A percentile compares a stretch with the other conserved stretches of the same genome.
These are phyloP conservation scores for Tetanocera ferruginea DNA, from an alignment of 2,888 invertebrate species.

Conservation along the genomic window DNA sequence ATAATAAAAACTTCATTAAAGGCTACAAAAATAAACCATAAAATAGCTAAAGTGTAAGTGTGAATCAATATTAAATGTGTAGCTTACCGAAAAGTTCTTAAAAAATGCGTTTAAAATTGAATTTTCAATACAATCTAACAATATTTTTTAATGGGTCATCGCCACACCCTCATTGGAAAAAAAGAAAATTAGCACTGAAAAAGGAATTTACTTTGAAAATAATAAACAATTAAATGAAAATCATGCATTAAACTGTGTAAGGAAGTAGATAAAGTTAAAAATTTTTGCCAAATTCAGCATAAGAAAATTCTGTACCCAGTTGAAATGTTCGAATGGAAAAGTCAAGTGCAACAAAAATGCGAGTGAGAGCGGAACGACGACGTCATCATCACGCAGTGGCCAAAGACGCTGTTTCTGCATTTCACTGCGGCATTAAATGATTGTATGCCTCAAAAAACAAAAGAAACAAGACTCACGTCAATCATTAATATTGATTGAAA, in stretches of 20 bases:
- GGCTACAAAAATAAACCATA: slow-evolving; percentile 48
- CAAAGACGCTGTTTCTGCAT: slow-evolving; percentile 12
- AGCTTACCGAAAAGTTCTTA: slow-evolving; percentile 28
- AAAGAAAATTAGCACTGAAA: slow-evolving; percentile 49
- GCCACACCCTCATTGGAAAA: slow-evolving; percentile 63
- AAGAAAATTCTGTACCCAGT: slow-evolving; percentile 47
- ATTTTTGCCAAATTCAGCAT: not conserved
- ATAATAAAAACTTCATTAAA: slow-evolving; percentile 53
- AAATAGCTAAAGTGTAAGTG: slow-evolving; percentile 57
- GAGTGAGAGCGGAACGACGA: slow-evolving; percentile 41
- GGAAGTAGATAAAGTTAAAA: too few relatives aligned
- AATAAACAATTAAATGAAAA: not conserved
- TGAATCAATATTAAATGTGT: slow-evolving; percentile 30
- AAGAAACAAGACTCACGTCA: not conserved
- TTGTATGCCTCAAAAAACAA: not conserved
- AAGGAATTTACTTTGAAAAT: not conserved
- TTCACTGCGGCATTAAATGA: not conserved
- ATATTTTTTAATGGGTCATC: slow-evolving; percentile 61
- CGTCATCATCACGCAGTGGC: slow-evolving; percentile 43
- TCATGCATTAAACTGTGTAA: not conserved
- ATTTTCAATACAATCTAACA: slow-evolving; percentile 51
- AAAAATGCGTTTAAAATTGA: slow-evolving; percentile 44
- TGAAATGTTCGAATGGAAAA: slow-evolving; percentile 47
- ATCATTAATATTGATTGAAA: not conserved
- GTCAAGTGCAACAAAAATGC: slow-evolving; percentile 38